These are phyloP conservation scores for Coregonus suidteri DNA, from an alignment of 2,797 vertebrate species.

Conservation along the genomic window DNA sequence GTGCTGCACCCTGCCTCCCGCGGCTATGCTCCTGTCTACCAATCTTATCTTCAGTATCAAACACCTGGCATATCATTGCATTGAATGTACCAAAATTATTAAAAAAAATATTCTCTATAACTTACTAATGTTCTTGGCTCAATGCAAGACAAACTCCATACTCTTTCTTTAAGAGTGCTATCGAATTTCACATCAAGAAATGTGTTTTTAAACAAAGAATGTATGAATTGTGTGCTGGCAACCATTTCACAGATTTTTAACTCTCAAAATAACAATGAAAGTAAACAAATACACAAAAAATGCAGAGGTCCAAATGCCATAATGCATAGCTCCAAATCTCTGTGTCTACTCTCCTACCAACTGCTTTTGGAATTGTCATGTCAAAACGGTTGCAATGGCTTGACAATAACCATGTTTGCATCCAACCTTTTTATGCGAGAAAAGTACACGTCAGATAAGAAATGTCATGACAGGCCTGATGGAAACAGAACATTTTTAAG, in stretches of 20 bases:
- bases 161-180: background rate
- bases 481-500: too few species aligned
- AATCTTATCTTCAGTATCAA: background rate
- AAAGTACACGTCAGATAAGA: too few species aligned
- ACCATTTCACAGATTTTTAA: slow-evolving; percentile 45
- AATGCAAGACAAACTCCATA: slow-evolving; percentile 40
- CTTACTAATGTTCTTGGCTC: slow-evolving; percentile 54
- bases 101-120: slow-evolving; percentile 13
- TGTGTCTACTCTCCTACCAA: background rate
- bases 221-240: background rate
- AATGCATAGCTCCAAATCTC: slow-evolving; percentile 72
- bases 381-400: background rate
- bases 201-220: background rate
- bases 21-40: background rate
- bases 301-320: slow-evolving; percentile 56
- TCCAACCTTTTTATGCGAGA: too few species aligned
- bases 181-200: background rate
- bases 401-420: background rate
- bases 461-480: too few species aligned
- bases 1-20: too few species aligned
- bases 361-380: background rate
- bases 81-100: slow-evolving; percentile 10
- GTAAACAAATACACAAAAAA: slow-evolving; percentile 51
- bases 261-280: slow-evolving; percentile 32
- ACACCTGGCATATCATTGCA: background rate